Base-by-base conservation (phyloP, 2,888 invertebrate genomes). In the Tachina fera region DNA sequence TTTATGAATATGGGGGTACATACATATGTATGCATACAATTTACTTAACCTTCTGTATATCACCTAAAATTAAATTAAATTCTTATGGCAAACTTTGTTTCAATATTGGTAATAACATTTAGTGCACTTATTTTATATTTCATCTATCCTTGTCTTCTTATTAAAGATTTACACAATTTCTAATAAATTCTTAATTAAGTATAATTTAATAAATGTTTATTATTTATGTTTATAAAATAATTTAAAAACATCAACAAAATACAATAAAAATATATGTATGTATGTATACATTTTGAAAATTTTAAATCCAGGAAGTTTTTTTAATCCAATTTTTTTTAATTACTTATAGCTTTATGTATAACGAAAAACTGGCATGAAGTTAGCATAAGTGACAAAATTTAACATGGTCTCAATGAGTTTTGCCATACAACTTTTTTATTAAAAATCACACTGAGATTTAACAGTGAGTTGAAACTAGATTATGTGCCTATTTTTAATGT, bases 221-320 rank as follows among this genome's bases (percentile, higher is more conserved):
- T 85, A 85, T 85, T 85, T 85, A 85, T 85, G 85, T 82, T 82
- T 82, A 77, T 72, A 79, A 79, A 47, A 56, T 85, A 82, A 74
- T 81, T 77, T 43, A 45, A 72, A 85, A 82, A 51, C 49, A 72
- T 77, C 58, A 74, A 63, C 47, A 77, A 79, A 45, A 56, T 67
- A 67, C 45, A 56, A 76, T 67, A 67, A 41, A 63, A 43, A 53
- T 51, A 63, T 19, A 72, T 22, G 56, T 39, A 72, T 22, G 56
- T 39, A 61, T 56, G 68, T 41, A 61, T 63, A 63, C 75, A 75
- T 79, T 79, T 47, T 77, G 65, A 83, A 77, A 74, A 83, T 51
- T 58, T 53, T 43, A 63, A 4, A 6, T 9, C 16, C 13, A 13
- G 6, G 63, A 31, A n/a, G n/a, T 31, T 31, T 31, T 31, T 31